phyloP scores from a whole-genome alignment of 2,113 vertebrate species.

The Rhinogobius similis region DNA sequence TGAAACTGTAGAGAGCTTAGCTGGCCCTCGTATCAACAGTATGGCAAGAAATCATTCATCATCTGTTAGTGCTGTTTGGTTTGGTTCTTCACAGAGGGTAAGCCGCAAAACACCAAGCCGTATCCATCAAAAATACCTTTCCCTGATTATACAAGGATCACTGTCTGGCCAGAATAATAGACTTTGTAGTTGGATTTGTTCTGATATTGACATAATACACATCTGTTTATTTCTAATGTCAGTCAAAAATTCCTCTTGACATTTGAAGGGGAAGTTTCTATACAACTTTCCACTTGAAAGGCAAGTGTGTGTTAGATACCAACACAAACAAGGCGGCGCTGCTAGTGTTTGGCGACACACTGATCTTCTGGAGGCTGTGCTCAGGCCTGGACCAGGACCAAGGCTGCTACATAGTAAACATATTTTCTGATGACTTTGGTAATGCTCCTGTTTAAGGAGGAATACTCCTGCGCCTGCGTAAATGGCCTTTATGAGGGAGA shows the following conservation, averaged over 20 bases:
- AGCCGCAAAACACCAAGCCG: conserved; percentile 39
- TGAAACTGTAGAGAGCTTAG: conserved; percentile 40
- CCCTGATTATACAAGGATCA: conserved; percentile 18
- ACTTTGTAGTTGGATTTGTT: conserved; percentile 20
- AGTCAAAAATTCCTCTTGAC: conserved; percentile 26
- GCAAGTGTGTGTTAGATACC: conserved; percentile 84
- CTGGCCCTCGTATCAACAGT: conserved; percentile 41
- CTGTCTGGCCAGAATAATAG: conserved; percentile 1
- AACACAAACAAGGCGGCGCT: conserved; percentile 80
- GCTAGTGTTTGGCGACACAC: conserved; percentile 80
- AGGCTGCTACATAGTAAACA: conserved; percentile 51
- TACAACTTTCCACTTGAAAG: conserved; percentile 50
- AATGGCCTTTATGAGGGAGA: not conserved
- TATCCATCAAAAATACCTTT: conserved; percentile 46
- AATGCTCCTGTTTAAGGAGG: conserved; percentile 15
- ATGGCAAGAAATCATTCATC: conserved; percentile 45
- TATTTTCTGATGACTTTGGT: conserved; percentile 37
- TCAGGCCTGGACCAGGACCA: conserved; percentile 37
- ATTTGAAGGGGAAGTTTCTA: conserved; percentile 25
- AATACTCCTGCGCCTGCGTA: not conserved
- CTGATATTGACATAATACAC: not conserved
- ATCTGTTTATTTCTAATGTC: conserved; percentile 3
- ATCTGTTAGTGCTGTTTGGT: conserved; percentile 42
- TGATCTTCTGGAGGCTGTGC: conserved; percentile 54
- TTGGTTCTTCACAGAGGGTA: conserved; percentile 30